These are phyloP conservation scores for Pangasius mekongensis DNA, from an alignment of 2,797 vertebrate genomes.

Conservation along the genomic window DNA sequence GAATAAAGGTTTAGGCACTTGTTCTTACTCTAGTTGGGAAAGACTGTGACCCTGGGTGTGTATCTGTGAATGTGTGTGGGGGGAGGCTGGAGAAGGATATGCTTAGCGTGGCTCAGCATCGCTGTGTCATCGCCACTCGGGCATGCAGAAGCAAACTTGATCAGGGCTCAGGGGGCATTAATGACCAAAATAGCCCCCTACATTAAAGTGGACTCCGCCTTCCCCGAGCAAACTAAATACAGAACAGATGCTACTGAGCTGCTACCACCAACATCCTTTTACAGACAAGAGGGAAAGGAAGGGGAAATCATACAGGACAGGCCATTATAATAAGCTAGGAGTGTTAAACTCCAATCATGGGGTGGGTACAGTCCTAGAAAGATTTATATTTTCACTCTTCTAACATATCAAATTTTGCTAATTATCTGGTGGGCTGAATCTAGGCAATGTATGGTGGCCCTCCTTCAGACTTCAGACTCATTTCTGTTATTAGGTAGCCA, in stretches of 20 bases:
- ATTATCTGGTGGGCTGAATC: background rate
- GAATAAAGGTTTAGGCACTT: constrained; percentile 34
- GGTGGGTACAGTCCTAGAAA: background rate
- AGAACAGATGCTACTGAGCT: constrained; percentile 48
- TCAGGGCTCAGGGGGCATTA: constrained; percentile 45
- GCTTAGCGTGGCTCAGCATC: constrained; percentile 34
- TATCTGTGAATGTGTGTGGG: constrained; percentile 23
- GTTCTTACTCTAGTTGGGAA: constrained; percentile 42
- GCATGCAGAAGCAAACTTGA: constrained; percentile 52
- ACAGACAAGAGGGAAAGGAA: constrained; percentile 47
- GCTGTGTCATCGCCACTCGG: constrained; percentile 44
- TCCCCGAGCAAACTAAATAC: constrained; percentile 51
- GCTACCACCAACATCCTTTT: constrained; percentile 54
- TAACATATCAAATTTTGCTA: background rate
- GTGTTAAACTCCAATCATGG: constrained; percentile 7
- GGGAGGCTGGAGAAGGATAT: constrained; percentile 24
- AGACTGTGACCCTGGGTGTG: constrained; percentile 30
- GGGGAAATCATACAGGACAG: constrained; percentile 11
- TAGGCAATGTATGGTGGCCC: background rate
- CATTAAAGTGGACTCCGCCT: constrained; percentile 52
- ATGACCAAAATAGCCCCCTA: constrained; percentile 56
- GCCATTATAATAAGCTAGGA: constrained; percentile 8
- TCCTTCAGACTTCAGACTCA: background rate
- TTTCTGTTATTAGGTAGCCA: background rate
- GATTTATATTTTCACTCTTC: background rate